These are phyloP conservation scores for Furcula furcula DNA, from an alignment of 2,888 invertebrate species.

Conservation along the genomic window DNA sequence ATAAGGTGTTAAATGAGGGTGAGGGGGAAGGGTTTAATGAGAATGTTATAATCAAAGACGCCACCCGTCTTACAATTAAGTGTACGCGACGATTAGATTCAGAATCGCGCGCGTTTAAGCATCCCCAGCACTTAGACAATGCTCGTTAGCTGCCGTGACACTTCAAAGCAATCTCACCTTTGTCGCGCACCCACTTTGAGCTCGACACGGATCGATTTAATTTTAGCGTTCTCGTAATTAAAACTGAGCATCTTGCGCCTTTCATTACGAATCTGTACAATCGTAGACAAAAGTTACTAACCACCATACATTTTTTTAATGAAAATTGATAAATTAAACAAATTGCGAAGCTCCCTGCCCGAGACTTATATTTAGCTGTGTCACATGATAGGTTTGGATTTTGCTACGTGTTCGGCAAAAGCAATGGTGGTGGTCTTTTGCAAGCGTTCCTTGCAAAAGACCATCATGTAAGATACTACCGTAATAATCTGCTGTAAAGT, in stretches of 20 bases:
- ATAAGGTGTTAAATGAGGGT: too few species aligned
- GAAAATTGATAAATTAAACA: too few species aligned
- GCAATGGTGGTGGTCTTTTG: too few species aligned
- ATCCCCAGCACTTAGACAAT: conserved; percentile 18
- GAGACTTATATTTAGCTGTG: too few species aligned
- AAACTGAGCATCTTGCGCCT: conserved; percentile 49
- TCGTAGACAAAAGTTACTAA: conserved; percentile 20
- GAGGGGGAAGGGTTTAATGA: too few species aligned
- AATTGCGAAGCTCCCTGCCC: too few species aligned
- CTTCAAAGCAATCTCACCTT: conserved; percentile 66
- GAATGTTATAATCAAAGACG: conserved; percentile 35
- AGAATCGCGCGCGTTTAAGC: conserved; percentile 34
- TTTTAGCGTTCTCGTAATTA: conserved; percentile 60
- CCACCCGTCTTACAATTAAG: conserved; percentile 47
- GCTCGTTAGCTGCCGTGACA: conserved; percentile 48
- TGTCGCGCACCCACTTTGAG: conserved; percentile 62
- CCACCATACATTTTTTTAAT: too few species aligned
- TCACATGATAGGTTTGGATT: too few species aligned
- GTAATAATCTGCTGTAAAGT: too few species aligned
- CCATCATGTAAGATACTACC: too few species aligned
- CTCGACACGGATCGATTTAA: conserved; percentile 55
- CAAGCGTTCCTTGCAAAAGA: too few species aligned
- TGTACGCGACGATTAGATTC: conserved; percentile 39
- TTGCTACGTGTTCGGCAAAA: too few species aligned
- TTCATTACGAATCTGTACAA: conserved; percentile 32